Evolutionary conservation across 2,797 vertebrate genomes (phyloP).

Genomic region (Mionectes olivaceus): DNA sequence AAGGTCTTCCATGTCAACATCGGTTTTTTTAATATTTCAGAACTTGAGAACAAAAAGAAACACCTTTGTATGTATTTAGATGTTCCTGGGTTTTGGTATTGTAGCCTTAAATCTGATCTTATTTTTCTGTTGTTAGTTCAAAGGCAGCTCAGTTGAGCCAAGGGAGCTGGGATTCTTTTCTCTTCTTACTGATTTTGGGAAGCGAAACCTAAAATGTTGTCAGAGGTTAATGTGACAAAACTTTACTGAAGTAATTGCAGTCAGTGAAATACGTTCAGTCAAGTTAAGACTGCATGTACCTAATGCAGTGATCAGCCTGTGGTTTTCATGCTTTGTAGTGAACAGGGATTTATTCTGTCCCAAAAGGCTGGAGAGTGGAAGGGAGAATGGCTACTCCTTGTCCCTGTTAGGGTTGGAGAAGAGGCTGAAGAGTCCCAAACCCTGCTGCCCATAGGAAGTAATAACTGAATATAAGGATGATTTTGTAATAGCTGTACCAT

Average conservation of each 20-base stretch:
- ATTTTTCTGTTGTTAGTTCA: neutral
- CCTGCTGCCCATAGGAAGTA: neutral
- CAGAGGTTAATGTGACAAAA: neutral
- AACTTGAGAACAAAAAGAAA: neutral
- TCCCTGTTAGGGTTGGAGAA: neutral
- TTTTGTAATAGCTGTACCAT: neutral
- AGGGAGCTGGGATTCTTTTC: neutral
- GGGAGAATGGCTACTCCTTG: neutral
- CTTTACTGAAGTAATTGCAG: neutral
- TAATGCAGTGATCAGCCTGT: neutral
- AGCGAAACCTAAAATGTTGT: neutral
- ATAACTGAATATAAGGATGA: neutral
- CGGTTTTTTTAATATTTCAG: neutral
- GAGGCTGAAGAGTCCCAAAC: neutral
- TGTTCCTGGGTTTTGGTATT: neutral
- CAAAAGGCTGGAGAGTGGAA: neutral
- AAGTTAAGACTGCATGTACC: fast-evolving
- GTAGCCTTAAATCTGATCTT: neutral
- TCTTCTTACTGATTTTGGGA: neutral
- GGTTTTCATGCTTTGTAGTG: neutral
- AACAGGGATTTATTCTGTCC: neutral
- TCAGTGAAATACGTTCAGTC: neutral
- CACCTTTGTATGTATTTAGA: neutral
- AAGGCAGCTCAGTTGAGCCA: neutral
- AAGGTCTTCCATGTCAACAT: neutral